Base-by-base conservation (phyloP, 2,113 vertebrate species). In the Cololabis saira region DNA sequence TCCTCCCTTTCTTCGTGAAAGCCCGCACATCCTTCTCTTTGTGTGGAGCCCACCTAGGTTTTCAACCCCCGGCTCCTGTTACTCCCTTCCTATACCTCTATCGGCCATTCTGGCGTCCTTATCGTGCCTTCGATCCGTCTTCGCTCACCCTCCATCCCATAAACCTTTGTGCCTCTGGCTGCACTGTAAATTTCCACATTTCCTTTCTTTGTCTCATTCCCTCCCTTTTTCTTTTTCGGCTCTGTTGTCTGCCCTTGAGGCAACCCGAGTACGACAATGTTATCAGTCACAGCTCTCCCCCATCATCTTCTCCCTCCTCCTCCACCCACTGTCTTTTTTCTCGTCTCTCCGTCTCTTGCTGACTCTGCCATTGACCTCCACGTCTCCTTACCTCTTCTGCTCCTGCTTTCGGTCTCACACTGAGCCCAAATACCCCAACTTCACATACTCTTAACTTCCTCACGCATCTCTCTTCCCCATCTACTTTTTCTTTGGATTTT, bases 251-350 rank as follows among this genome's bases (percentile, higher is more conserved):
- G 87, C 77, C 87, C 87, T 86, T 87, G 82, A 90, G 81, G 86
- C 85, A 86, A 84, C 82, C 84, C 19, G 66, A 80, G 70, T 71
- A 76, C 69, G 65, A 90, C 85, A 84, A 71, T 89, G 84, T 86
- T 88, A 89, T 89, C 90, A 88, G 90, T 92, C 84, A 87, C 74
- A 68, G 61, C 49, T 61, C 67, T 72, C 62, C 80, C 67, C 44
- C 62, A 4, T 71, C 80, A 68, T 73, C 71, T 62, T 21, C 10
- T 24, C 14, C 52, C 52, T 37, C 60, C 56, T 64, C 54, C 49
- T 16, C 64, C 77, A 49, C 7, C 61, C 53, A 43, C 19, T 15
- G 24, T 76, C 74, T 62, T 66, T 63, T 60, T 64, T 27, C 67
- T 54, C 17, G 37, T 74, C 74, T 81, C 63, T 71, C 60, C 27